Conservation (phyloP, 2,888 invertebrate genomes). For the Sepioteuthis lessoniana region DNA sequence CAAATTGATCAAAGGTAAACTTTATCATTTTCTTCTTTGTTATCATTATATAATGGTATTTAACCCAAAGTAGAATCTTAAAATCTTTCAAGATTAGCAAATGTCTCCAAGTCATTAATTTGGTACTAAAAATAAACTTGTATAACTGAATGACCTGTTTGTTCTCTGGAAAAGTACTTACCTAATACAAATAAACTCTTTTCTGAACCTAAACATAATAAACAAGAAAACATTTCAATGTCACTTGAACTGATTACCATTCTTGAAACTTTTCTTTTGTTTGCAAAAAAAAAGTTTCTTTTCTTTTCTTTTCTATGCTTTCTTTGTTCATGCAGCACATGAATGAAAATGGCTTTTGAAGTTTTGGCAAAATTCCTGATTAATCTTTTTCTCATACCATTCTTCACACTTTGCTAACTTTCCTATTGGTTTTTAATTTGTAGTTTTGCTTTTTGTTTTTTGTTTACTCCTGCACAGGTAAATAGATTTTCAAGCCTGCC, state of each 20-base stretch:
- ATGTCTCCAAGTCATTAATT: background rate
- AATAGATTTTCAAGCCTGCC: background rate
- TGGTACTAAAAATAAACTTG: background rate
- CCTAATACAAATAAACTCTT: background rate
- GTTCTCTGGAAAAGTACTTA: background rate
- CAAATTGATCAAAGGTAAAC: too few relatives aligned
- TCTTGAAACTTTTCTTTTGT: slow-evolving; percentile 33
- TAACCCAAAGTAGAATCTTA: too few relatives aligned
- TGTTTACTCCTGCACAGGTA: background rate
- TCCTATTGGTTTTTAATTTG: background rate
- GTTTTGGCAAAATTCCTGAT: slow-evolving; percentile 1
- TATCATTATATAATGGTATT: too few relatives aligned
- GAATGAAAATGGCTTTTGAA: background rate
- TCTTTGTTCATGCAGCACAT: too few relatives aligned
- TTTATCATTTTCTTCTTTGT: too few relatives aligned
- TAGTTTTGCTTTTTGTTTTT: background rate
- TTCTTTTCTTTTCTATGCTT: background rate
- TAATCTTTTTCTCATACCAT: background rate
- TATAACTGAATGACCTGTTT: background rate
- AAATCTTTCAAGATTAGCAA: too few relatives aligned
- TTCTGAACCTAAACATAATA: background rate
- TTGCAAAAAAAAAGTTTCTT: background rate
- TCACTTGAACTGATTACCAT: background rate
- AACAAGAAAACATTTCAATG: background rate
- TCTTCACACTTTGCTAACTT: background rate